Base-by-base conservation (phyloP, 2,113 vertebrate genomes). In the Zapornia atra region DNA sequence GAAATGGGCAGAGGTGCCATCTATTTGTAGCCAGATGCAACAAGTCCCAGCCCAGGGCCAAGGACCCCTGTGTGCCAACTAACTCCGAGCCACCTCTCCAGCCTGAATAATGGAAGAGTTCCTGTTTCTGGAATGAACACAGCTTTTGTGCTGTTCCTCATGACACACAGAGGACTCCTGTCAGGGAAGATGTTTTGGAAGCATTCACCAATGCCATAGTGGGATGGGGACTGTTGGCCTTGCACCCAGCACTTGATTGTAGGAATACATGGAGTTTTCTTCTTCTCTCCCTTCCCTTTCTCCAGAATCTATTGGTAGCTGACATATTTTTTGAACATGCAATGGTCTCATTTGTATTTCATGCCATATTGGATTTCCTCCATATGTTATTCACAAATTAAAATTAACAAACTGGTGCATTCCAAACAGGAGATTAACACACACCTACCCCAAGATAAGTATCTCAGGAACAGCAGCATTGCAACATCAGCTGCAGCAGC, bases 211-310 rank as follows among this genome's bases (percentile, higher is more conserved):
- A 2, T 14, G 12, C 15, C 1, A 1, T 16, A 15, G 48, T 25
- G 21, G 26, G 15, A 44, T 0, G 0, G 12, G 26, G 5, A 56
- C 38, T 5, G 6, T 5, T 2, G 1, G 12, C 7, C 12, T 65
- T 50, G 65, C 38, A 36, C 6, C 2, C 26, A 29, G 8, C 4
- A 34, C 9, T 33, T 2, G 4, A 3, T 26, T 77, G 7, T 54
- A n/a, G 36, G 40, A 68, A 51, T 40, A 38, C 10, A 16, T 10
- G 6, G 4, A 38, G 18, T 8, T 66, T 75, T 50, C 11, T 70
- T 78, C 53, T 59, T 72, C 5, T 70, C 21, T 31, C 12, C 10
- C 3, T 78, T 61, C 38, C 12, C 10, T 2, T 78, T 61, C 38
- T 65, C 25, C 20, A 44, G 12, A 50, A 5, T 70, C 9, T 60